Evolutionary conservation across 2,797 vertebrate species (phyloP), one percentile per base, ranked within the genome.

Genomic region (Ciconia nigra): DNA sequence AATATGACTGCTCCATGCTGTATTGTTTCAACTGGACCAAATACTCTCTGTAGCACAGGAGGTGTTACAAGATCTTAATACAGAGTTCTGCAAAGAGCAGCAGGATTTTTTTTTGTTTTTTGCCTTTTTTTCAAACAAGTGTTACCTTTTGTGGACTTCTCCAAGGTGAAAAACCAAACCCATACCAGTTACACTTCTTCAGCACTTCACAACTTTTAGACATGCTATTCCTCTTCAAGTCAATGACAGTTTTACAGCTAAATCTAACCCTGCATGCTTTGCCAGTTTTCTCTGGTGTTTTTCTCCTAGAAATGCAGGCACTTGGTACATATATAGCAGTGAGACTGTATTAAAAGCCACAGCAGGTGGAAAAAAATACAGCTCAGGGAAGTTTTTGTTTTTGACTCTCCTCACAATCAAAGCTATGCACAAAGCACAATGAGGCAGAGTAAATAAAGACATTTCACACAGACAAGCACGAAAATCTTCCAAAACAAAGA

Each of bases 331-430:
- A 49, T 8, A 70, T 24, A 87, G 78, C 66, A 92, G 26, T 39
- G 52, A 80, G 61, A 73, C 62, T 35, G 47, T 33, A 95, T 87
- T 90, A 95, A 96, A 95, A 94, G 71, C 95, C 92, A 83, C 93
- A 94, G 93, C 90, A 97, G 93, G 95, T 95, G 93, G 87, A 96
- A 92, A 87, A 83, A 54, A 82, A 79, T 52, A 77, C 47, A 80
- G 47, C 71, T 71, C 63, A 87, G 71, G 59, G 70, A 96, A 90
- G 84, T 87, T 90, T 77, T 74, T 35, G 20, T 10, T 71, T 89
- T 89, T 47, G 70, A 89, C 33, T 84, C 79, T 65, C 29, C 44
- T 90, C 57, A 58, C 86, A 84, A 85, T 71, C 90, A 84, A 84
- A 86, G 72, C 63, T 87, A 78, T 46, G 77, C 31, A 49, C 83